phyloP scores from a whole-genome alignment of 2,113 vertebrate species.

The Gymnocephalus cernua region DNA sequence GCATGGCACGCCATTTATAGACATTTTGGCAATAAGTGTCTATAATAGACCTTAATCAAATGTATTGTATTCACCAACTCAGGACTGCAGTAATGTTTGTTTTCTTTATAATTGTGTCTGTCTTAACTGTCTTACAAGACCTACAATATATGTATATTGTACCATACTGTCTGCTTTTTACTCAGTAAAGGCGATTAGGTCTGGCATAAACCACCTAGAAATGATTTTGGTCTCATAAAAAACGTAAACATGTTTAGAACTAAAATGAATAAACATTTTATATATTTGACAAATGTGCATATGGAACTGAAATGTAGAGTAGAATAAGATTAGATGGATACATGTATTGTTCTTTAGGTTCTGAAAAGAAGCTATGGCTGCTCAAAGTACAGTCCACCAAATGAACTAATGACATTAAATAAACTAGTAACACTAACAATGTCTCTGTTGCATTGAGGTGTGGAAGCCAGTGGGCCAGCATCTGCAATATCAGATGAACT shows the following conservation, averaged over 20 bases:
- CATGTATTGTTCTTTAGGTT: background rate
- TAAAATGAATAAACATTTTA: background rate
- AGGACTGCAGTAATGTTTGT: slow-evolving; percentile 37
- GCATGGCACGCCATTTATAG: background rate
- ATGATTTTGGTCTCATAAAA: background rate
- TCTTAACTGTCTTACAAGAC: background rate
- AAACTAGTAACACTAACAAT: background rate
- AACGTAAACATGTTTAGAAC: background rate
- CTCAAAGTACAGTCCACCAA: background rate
- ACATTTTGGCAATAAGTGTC: slow-evolving; percentile 7
- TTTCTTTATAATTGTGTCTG: background rate
- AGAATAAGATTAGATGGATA: background rate
- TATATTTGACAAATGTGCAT: background rate
- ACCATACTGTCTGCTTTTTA: slow-evolving; percentile 14
- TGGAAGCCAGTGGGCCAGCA: background rate
- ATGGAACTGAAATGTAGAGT: background rate
- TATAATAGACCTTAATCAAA: slow-evolving; percentile 25
- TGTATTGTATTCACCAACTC: slow-evolving; percentile 56
- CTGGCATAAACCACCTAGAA: background rate
- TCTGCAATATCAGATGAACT: background rate
- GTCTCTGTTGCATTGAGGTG: background rate
- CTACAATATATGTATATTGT: background rate
- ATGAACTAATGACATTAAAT: no score
- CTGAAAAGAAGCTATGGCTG: background rate
- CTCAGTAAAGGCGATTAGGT: background rate